Base-by-base conservation (phyloP, 2,888 invertebrate genomes). In the Noctua janthina region DNA sequence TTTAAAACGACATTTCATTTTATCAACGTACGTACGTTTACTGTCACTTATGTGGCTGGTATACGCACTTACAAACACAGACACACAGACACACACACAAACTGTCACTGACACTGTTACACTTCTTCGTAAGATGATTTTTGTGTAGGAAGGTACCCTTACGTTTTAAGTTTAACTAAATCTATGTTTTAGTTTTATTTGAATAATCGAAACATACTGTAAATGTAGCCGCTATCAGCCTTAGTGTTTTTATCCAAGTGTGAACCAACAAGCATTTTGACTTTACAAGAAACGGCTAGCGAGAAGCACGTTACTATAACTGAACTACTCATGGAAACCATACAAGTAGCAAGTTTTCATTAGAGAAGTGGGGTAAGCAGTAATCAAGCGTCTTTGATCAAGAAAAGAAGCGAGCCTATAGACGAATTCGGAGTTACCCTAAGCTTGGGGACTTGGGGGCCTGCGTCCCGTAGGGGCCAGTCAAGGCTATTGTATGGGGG, bases 371-470 rank as follows among this genome's bases (percentile, higher is more conserved):
- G 84, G 84, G 84, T 72, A 69, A 64, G 72, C 64, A 84, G 64
- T 84, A 84, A 84, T 87, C 87, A 84, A 75, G 68, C 79, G 72
- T 51, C 72, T 71, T 75, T 84, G 75, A 84, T 87, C 80, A 84
- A 72, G 56, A 74, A 73, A 68, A 69, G 64, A 62, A 64, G 15
- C 20, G 15, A 20, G 68, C 46, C 23, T 54, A 66, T 49, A 51
- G 74, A 86, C 66, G 35, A 51, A 64, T 72, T 51, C n/a, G 49
- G 56, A 72, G 59, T 54, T 46, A 56, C 80, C 84, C 72, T 82
- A 70, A 49, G 71, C 46, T 62, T 35, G 59, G 87, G 82, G 79
- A 73, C 51, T 70, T 51, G 79, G 46, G 67, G 68, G 68, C 68
- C n/a, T 15, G n/a, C 29, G 68, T 74, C 74, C 75, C 86, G 43